These are phyloP conservation scores for Sebastes minor DNA, from an alignment of 2,797 vertebrate species.

Conservation along the genomic window DNA sequence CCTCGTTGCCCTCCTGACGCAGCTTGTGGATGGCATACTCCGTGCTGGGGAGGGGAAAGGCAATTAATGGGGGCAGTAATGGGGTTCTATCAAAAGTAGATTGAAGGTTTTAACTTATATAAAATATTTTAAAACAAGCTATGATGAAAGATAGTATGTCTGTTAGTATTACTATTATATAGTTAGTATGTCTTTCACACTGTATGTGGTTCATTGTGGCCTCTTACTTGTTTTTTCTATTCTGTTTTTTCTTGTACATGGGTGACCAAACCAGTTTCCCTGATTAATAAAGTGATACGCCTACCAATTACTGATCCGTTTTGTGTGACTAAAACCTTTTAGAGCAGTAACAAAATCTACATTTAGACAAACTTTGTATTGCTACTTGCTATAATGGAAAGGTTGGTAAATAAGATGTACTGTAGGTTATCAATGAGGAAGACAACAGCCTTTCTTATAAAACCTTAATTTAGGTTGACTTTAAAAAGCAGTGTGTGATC, in stretches of 20 bases:
- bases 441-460: background rate
- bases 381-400: background rate
- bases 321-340: background rate
- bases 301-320: background rate
- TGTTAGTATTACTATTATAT: background rate
- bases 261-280: background rate
- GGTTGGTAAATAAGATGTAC: background rate
- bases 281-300: background rate
- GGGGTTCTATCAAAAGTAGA: background rate
- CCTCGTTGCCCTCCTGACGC: constrained; percentile 92
- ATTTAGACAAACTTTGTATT: background rate
- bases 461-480: background rate
- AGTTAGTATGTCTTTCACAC: background rate
- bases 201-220: background rate
- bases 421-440: background rate
- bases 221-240: background rate
- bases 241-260: background rate
- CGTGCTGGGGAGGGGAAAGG: constrained; percentile 80
- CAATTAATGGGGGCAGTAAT: background rate
- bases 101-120: background rate
- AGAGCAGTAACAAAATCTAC: background rate
- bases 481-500: background rate
- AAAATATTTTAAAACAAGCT: background rate
- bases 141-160: background rate
- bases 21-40: constrained; percentile 95